Percentiles rank a stretch among this genome's conserved stretches.
phyloP scores from a whole-genome alignment of 1,140 invertebrate species.

The Samia ricini region DNA sequence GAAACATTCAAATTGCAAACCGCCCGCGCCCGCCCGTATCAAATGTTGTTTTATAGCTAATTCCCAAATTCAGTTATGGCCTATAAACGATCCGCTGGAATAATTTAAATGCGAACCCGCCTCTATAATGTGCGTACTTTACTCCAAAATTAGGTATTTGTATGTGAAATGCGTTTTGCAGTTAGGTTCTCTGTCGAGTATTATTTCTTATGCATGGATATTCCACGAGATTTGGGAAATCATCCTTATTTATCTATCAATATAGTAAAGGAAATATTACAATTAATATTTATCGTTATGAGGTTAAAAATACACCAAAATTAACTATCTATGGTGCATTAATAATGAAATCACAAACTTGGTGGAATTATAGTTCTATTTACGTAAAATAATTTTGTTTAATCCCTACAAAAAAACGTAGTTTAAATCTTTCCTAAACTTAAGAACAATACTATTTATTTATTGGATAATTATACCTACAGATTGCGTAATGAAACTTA shows the following conservation, averaged over 20 bases:
- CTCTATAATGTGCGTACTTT: conserved; percentile 75
- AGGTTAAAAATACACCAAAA: no score
- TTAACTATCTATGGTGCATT: no score
- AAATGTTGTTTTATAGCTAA: conserved; percentile 78
- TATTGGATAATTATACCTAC: no score
- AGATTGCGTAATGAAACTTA: no score
- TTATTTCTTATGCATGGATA: conserved; percentile 46
- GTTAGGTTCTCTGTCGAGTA: conserved; percentile 63
- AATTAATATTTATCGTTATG: background rate
- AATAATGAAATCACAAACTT: no score
- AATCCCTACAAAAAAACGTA: no score
- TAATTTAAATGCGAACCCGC: conserved; percentile 76
- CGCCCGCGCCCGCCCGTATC: conserved; percentile 70
- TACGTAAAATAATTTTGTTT: no score
- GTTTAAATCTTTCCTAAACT: no score
- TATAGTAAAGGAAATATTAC: background rate
- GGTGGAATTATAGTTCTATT: no score
- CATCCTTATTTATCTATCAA: background rate
- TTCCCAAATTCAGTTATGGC: conserved; percentile 78
- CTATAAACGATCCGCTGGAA: conserved; percentile 77
- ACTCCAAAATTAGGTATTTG: conserved; percentile 75
- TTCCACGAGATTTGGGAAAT: background rate
- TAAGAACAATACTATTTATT: no score
- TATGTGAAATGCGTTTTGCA: conserved; percentile 76
- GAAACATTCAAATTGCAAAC: conserved; percentile 75